phyloP scores from a whole-genome alignment of 1,140 invertebrate genomes.

The Drosophila virilis region DNA sequence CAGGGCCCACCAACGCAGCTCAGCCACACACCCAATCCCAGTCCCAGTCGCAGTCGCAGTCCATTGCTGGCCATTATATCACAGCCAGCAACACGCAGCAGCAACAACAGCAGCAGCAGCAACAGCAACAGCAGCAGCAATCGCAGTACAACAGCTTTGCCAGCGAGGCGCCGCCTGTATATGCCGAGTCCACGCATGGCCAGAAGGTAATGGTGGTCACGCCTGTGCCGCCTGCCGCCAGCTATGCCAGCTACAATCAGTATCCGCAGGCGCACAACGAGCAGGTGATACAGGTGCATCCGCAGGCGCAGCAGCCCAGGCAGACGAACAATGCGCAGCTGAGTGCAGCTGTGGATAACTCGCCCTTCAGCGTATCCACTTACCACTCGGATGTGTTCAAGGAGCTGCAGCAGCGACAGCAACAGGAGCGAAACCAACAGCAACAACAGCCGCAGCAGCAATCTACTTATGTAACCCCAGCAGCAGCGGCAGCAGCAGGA shows the following conservation, averaged over 20 bases:
- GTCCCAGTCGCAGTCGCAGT: conserved; percentile 20
- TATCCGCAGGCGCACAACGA: conserved; percentile 66
- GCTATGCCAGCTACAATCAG: conserved; percentile 71
- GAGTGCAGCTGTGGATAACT: conserved; percentile 45
- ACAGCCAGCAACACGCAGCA: conserved; percentile 21
- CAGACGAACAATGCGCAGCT: conserved; percentile 37
- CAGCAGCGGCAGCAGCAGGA: conserved; percentile 3
- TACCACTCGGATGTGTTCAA: conserved; percentile 81
- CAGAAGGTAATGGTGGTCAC: conserved; percentile 83
- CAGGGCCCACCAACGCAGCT: conserved; percentile 29
- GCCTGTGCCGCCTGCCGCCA: conserved; percentile 63
- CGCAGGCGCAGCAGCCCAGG: conserved; percentile 61
- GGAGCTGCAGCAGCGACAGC: conserved; percentile 74
- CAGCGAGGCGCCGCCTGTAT: conserved; percentile 58
- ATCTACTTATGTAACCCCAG: conserved; percentile 3
- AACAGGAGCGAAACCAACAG: conserved; percentile 33
- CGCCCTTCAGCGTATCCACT: conserved; percentile 76
- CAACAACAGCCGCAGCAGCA: conserved; percentile 35
- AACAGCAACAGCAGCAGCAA: conserved; percentile 36
- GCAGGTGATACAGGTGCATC: conserved; percentile 63
- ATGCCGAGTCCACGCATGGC: conserved; percentile 74
- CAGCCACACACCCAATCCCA: conserved; percentile 26
- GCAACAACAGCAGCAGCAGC: conserved; percentile 34
- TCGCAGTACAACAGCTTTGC: conserved; percentile 50
- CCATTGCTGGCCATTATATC: conserved; percentile 48